phyloP scores from a whole-genome alignment of 2,797 vertebrate species.

The Typhlichthys eigenmanni region DNA sequence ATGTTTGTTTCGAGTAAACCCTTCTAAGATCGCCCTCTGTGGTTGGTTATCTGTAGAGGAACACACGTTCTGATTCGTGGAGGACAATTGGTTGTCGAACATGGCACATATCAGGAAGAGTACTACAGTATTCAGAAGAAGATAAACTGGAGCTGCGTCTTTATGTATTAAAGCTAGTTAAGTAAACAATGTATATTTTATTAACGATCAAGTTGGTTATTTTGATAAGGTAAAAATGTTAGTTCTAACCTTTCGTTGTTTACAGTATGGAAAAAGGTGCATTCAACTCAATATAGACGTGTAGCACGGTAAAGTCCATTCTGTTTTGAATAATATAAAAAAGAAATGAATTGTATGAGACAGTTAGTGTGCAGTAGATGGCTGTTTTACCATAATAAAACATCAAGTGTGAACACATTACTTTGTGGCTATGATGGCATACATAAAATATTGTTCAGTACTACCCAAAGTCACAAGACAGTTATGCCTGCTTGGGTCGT shows the following conservation, averaged over 20 bases:
- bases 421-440: slow-evolving; percentile 4
- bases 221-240: neutral
- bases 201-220: no score
- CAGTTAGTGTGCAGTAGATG: slow-evolving; percentile 32
- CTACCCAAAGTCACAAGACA: slow-evolving; percentile 52
- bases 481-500: slow-evolving; percentile 95
- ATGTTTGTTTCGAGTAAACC: slow-evolving; percentile 68
- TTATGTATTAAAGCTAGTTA: no score
- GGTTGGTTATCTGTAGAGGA: slow-evolving; percentile 68
- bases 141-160: no score
- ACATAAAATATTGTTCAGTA: slow-evolving; percentile 60
- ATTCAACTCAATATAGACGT: no score
- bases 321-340: no score
- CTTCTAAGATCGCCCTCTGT: slow-evolving; percentile 45
- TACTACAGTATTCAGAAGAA: no score
- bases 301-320: no score
- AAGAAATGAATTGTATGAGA: slow-evolving; percentile 42
- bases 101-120: slow-evolving; percentile 15
- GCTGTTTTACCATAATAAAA: slow-evolving; percentile 14
- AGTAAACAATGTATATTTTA: no score
- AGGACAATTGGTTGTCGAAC: neutral
- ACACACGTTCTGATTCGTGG: slow-evolving; percentile 60
- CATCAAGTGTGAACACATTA: neutral
- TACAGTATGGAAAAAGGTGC: neutral
- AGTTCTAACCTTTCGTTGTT: neutral